Conservation (phyloP, 2,113 vertebrate species). For the Jacana jacana region DNA sequence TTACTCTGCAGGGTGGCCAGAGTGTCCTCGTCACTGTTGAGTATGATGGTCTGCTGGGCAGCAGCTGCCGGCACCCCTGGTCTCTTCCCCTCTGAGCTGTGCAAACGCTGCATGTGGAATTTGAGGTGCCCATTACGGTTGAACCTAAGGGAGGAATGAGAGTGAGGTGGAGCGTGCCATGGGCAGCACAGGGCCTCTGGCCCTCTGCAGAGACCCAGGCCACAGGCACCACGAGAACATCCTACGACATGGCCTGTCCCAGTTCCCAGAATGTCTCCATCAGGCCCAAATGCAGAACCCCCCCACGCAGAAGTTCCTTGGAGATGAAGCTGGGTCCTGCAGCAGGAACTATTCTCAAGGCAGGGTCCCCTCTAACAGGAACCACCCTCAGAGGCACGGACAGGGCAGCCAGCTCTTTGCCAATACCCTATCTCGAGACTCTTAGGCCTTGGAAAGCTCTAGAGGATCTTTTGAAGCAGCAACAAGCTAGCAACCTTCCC, state of each 20-base stretch:
- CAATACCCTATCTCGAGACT: neutral
- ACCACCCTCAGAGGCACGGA: accelerated
- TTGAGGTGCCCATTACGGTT: slow-evolving; percentile 96
- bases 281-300: neutral
- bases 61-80: neutral
- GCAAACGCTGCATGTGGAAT: slow-evolving; percentile 96
- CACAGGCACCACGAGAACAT: accelerated
- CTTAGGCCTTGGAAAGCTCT: neutral
- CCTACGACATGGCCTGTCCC: accelerated
- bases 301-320: neutral
- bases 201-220: neutral
- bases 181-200: neutral
- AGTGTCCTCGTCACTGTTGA: slow-evolving; percentile 89
- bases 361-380: neutral
- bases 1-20: slow-evolving; percentile 89
- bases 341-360: neutral
- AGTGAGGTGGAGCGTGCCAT: accelerated
- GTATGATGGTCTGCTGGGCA: slow-evolving; percentile 84
- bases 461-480: neutral
- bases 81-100: slow-evolving; percentile 83
- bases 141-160: slow-evolving; percentile 75
- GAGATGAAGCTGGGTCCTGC: neutral
- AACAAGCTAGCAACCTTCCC: neutral
- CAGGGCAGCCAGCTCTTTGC: neutral
- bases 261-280: neutral